Percentiles rank a stretch among this genome's conserved stretches.
Evolutionary conservation across 2,888 invertebrate genomes (phyloP).

Genomic region (Timema podura): DNA sequence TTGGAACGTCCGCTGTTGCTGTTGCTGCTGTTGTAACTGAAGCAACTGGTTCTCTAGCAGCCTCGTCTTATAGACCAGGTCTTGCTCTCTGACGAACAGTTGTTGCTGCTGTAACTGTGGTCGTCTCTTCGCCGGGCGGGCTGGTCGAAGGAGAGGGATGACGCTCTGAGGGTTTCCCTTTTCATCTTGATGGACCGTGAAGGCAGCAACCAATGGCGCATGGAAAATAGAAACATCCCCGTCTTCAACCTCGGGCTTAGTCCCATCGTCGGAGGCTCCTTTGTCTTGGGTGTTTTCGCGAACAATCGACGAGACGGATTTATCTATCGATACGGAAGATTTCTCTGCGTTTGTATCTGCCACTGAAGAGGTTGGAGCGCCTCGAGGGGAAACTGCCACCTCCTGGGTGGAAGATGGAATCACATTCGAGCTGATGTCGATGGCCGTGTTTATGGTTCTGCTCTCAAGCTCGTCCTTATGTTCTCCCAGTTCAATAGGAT

Average conservation of each 20-base stretch:
- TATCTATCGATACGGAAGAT: too few relatives aligned
- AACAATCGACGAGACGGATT: too few relatives aligned
- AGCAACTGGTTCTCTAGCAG: conserved; percentile 66
- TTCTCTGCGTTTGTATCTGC: too few relatives aligned
- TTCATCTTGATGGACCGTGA: conserved; percentile 79
- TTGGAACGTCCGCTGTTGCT: conserved; percentile 58
- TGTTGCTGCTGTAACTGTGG: conserved; percentile 40
- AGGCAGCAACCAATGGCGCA: conserved; percentile 78
- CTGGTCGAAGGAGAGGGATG: conserved; percentile 54
- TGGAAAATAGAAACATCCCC: conserved; percentile 55
- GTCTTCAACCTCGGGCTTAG: conserved; percentile 43
- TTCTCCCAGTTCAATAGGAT: neutral
- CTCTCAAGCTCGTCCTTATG: too few relatives aligned
- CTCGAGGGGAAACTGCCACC: too few relatives aligned
- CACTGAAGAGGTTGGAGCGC: too few relatives aligned
- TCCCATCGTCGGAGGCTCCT: too few relatives aligned
- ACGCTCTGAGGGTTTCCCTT: conserved; percentile 74
- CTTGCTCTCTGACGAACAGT: conserved; percentile 40
- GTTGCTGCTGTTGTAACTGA: conserved; percentile 61
- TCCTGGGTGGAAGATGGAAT: too few relatives aligned
- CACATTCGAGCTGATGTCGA: too few relatives aligned
- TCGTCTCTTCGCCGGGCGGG: conserved; percentile 17
- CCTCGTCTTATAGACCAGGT: conserved; percentile 62
- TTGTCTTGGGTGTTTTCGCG: too few relatives aligned
- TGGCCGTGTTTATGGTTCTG: too few relatives aligned